Evolutionary conservation across 2,113 vertebrate genomes (phyloP).

Genomic region (Clarias macrocephalus): DNA sequence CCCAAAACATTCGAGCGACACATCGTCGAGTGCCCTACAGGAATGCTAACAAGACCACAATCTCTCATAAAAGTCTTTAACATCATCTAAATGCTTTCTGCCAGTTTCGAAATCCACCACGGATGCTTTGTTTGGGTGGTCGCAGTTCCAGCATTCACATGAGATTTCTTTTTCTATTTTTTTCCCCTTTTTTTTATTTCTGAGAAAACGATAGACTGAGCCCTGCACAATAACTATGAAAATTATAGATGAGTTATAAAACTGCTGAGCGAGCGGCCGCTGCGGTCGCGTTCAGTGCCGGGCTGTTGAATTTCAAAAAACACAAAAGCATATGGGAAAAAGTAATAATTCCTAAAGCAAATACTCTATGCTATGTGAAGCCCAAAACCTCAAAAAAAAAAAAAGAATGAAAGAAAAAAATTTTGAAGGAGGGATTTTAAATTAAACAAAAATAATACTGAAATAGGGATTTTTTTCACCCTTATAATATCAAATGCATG

Average conservation of each 20-base stretch:
- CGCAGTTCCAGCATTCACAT: conserved; percentile 5
- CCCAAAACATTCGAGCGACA: not conserved
- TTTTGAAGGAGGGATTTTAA: conserved; percentile 53
- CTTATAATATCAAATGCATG: not conserved
- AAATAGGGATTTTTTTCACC: not conserved
- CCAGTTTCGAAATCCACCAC: not conserved
- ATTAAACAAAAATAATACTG: conserved; percentile 9
- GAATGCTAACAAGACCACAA: conserved; percentile 21
- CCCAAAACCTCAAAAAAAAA: conserved; percentile 54
- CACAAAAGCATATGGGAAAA: conserved; percentile 47
- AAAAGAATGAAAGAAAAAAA: conserved; percentile 31
- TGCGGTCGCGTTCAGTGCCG: conserved; percentile 1
- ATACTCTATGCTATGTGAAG: conserved; percentile 60
- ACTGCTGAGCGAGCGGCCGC: conserved; percentile 27
- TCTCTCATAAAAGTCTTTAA: conserved; percentile 11
- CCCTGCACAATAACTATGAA: conserved; percentile 16
- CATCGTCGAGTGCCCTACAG: not conserved
- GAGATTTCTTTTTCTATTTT: not conserved
- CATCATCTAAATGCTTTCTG: not conserved
- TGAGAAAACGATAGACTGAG: conserved; percentile 16
- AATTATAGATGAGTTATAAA: conserved; percentile 32
- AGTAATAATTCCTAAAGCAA: conserved; percentile 58
- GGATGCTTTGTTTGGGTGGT: conserved; percentile 29
- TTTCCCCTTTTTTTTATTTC: conserved; percentile 5
- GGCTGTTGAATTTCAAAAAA: conserved; percentile 39